phyloP scores from a whole-genome alignment of 2,888 invertebrate genomes.

The Macaria notata region DNA sequence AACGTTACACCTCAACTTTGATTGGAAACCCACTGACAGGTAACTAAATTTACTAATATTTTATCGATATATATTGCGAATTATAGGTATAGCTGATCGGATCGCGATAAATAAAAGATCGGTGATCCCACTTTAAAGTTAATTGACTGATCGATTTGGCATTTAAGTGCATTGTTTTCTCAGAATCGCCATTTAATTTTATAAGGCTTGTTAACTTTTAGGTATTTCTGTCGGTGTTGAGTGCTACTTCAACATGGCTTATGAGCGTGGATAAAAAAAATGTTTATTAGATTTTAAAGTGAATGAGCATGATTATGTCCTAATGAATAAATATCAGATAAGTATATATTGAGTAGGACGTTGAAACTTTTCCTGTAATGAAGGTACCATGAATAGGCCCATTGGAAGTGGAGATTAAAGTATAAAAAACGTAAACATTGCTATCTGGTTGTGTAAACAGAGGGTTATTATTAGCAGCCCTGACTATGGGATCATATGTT shows the following conservation, averaged over 20 bases:
- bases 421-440: slow-evolving; percentile 67
- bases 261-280: no score
- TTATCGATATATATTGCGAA: slow-evolving; percentile 50
- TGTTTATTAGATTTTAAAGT: no score
- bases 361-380: slow-evolving; percentile 14
- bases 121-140: slow-evolving; percentile 72
- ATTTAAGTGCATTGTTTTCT: slow-evolving; percentile 49
- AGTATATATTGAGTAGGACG: no score
- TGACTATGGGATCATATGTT: slow-evolving; percentile 55
- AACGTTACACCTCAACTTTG: slow-evolving; percentile 22
- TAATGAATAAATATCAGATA: no score
- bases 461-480: slow-evolving; percentile 66
- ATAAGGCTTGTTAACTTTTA: slow-evolving; percentile 34
- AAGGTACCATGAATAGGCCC: slow-evolving; percentile 8
- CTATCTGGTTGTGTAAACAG: slow-evolving; percentile 68
- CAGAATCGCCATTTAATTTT: slow-evolving; percentile 15
- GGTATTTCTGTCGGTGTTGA: no score
- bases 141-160: slow-evolving; percentile 61
- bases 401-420: slow-evolving; percentile 44
- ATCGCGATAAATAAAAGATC: slow-evolving; percentile 58
- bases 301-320: no score
- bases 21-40: slow-evolving; percentile 35
- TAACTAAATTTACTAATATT: slow-evolving; percentile 28
- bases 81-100: slow-evolving; percentile 49
- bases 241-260: no score